Base-by-base conservation (phyloP, 2,797 vertebrate species). In the Mormyrops boulengeri region DNA sequence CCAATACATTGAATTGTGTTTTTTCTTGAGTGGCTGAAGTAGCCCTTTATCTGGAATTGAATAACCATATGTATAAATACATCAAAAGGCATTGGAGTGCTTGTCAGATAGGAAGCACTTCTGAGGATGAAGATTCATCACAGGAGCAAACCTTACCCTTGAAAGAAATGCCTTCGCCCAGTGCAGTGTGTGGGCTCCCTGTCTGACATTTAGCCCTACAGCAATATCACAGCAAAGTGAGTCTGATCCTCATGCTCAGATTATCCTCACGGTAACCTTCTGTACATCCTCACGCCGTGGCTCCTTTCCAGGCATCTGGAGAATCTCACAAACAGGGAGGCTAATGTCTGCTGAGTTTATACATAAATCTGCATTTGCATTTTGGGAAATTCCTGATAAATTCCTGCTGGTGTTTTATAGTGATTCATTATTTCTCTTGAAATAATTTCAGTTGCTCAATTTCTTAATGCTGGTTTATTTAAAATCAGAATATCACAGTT, bases 231-330 rank as follows among this genome's bases (percentile, higher is more conserved):
- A 50, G 41, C n/a, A 11, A 34, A 69, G 66, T 34, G 4, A 69
- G 26, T 34, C 66, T 14, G 66, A 85, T 85, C 47, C 44, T n/a
- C 19, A 5, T 22, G 47, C 41, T 50, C 41, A 47, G 77, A 82
- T n/a, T 44, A 85, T 85, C 82, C 1, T 85, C 47, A 85, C 19
- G 0, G 47, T 26, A 44, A 50, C 6, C 44, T 50, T 2, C 47
- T 26, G n/a, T 49, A 85, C 41, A 44, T 50, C n/a, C n/a, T 49
- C 82, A 44, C 2, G 50, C 41, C 9, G 17, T 85, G 47, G 82
- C 44, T 26, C 19, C 34, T 66, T 44, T 88, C 87, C 19, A 30
- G 62, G 69, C 88, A 77, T 88, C 88, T 88, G 88, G 88, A 88
- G 47, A 14, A 14, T 77, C 66, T 88, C 88, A 77, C 14, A 47